A percentile compares a stretch with the other conserved stretches of the same genome.
These are phyloP conservation scores for Amniataba percoides DNA, from an alignment of 2,797 vertebrate species.

Conservation along the genomic window DNA sequence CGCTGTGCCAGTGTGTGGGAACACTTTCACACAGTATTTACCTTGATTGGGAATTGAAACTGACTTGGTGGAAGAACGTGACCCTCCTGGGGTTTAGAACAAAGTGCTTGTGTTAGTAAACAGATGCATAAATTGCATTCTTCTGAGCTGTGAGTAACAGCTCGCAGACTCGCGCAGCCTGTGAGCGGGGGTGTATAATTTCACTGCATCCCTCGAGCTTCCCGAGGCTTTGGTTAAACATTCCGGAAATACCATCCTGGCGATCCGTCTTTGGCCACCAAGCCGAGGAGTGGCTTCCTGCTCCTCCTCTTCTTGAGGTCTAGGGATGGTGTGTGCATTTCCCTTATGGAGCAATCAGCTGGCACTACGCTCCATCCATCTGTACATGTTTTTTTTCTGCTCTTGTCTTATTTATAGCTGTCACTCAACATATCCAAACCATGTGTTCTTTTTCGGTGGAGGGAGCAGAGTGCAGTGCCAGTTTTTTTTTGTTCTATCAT, in stretches of 20 bases:
- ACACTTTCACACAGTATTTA: conserved; percentile 70
- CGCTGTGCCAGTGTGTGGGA: conserved; percentile 57
- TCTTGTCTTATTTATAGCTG: conserved; percentile 41
- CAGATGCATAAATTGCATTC: conserved; percentile 78
- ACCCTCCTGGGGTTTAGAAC: conserved; percentile 74
- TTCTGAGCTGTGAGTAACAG: conserved; percentile 66
- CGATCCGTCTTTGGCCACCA: conserved; percentile 60
- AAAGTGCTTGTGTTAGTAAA: conserved; percentile 81
- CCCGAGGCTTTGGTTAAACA: conserved; percentile 74
- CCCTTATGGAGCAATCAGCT: conserved; percentile 52
- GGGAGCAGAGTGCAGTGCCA: background rate
- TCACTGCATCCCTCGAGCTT: conserved; percentile 69
- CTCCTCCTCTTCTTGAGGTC: conserved; percentile 51
- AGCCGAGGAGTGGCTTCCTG: conserved; percentile 65
- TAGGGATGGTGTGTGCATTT: conserved; percentile 37
- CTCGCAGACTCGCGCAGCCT: conserved; percentile 64
- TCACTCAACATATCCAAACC: conserved; percentile 32
- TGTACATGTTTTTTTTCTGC: conserved; percentile 28
- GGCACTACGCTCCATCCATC: conserved; percentile 40
- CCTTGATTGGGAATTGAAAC: conserved; percentile 73
- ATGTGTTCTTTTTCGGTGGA: conserved; percentile 11
- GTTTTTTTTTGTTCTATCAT: conserved; percentile 12
- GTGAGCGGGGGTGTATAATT: conserved; percentile 66
- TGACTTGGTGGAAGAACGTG: conserved; percentile 69
- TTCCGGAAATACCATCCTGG: conserved; percentile 79